Percentiles rank a stretch among this genome's conserved stretches.
Conservation (phyloP, 1,140 invertebrate genomes). For the Drosophila ohnishii region DNA sequence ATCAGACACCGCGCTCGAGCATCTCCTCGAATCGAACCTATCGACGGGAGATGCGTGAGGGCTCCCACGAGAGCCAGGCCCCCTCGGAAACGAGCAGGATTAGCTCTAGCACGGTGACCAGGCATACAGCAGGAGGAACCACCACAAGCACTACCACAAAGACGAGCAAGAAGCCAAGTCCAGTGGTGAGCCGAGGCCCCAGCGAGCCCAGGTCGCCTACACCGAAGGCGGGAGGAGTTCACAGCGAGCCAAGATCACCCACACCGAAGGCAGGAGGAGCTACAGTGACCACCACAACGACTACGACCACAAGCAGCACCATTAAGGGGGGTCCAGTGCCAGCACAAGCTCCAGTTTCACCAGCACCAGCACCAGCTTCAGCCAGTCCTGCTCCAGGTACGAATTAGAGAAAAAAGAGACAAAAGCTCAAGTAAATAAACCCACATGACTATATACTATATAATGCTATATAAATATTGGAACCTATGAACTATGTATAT, state of each 20-base stretch:
- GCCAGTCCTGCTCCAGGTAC: conserved; percentile 65
- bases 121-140: conserved; percentile 36
- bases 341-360: not conserved
- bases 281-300: conserved; percentile 53
- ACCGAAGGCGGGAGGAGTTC: conserved; percentile 14
- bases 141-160: conserved; percentile 48
- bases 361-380: conserved; percentile 16
- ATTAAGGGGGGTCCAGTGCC: conserved; percentile 9
- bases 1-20: conserved; percentile 71
- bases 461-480: conserved; percentile 47
- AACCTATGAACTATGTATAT: conserved; percentile 74
- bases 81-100: conserved; percentile 75
- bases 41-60: conserved; percentile 65
- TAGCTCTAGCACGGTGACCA: conserved; percentile 74
- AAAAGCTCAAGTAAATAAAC: conserved; percentile 28
- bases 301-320: conserved; percentile 29
- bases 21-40: conserved; percentile 67
- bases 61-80: conserved; percentile 78
- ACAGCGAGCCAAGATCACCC: conserved; percentile 63
- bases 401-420: conserved; percentile 61
- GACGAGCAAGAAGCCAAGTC: conserved; percentile 53
- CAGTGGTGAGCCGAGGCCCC: conserved; percentile 61
- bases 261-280: conserved; percentile 25
- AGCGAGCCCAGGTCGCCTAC: conserved; percentile 66
- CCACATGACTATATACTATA: conserved; percentile 38